phyloP scores from a whole-genome alignment of 64 coral and sea anemone species.

The Montipora sp. region DNA sequence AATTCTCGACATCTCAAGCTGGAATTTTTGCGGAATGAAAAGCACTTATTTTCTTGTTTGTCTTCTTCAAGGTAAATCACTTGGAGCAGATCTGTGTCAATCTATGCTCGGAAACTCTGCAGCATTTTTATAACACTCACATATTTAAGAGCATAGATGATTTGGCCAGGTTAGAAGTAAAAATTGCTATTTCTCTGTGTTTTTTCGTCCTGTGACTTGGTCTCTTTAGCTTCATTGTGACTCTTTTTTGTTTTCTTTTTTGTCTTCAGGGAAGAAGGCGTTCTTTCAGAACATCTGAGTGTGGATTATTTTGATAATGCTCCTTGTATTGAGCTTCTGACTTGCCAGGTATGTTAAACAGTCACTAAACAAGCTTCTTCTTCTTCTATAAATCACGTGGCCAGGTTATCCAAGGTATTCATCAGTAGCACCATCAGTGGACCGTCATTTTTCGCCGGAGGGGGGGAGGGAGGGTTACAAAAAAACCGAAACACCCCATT shows the following conservation, averaged over 20 bases:
- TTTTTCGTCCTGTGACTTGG: neutral
- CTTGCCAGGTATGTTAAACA: constrained; percentile 69
- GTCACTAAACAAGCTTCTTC: too few relatives aligned
- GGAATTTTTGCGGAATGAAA: too few relatives aligned
- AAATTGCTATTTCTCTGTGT: neutral
- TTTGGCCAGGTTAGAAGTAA: constrained; percentile 61
- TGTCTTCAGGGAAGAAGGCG: constrained; percentile 73
- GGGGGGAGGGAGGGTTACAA: too few relatives aligned
- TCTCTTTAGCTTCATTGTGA: neutral
- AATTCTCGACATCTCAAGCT: too few relatives aligned
- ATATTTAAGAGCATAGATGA: constrained; percentile 93
- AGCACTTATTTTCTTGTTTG: neutral
- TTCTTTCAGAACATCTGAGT: constrained; percentile 48
- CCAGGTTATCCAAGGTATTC: too few relatives aligned
- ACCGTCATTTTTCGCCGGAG: too few relatives aligned
- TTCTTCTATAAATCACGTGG: too few relatives aligned
- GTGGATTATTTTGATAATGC: constrained; percentile 87
- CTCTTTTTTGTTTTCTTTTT: neutral
- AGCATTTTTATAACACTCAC: constrained; percentile 97
- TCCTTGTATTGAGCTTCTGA: constrained; percentile 83
- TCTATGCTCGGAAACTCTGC: constrained; percentile 95
- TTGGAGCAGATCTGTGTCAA: constrained; percentile 92
- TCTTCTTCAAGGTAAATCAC: constrained; percentile 68
- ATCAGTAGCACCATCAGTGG: too few relatives aligned
- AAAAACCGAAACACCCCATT: too few relatives aligned